Evolutionary conservation across 2,113 vertebrate species (phyloP), one percentile per base, ranked within the genome.

Genomic region (Atractosteus spatula): DNA sequence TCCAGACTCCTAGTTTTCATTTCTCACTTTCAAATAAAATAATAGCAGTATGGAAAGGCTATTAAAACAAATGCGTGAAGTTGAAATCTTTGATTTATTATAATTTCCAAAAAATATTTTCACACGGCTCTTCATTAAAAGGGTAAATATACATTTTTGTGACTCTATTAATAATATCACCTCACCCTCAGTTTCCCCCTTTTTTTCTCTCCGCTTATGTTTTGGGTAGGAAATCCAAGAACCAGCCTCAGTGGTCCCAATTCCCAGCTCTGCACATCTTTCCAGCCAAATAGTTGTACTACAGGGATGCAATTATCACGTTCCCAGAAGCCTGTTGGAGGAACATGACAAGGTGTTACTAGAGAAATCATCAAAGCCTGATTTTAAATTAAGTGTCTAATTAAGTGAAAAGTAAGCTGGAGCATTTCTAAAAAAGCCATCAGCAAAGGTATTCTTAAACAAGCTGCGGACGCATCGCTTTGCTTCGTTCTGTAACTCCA

Each of bases 371-470:
- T 89, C 80, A 86, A 87, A 89, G 85, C 74, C 77, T 84, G 84
- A 83, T 88, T 88, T 87, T 78, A 87, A 86, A 87, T 80, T 72
- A 86, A 81, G 79, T 83, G 81, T 89, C 88, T 89, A 81, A 89
- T 89, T 81, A 81, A 75, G 68, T 77, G 78, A 78, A 78, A 73
- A 56, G 68, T 64, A 66, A 77, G 76, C 74, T 81, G 76, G 69
- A 78, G 75, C 73, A 11, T 64, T 64, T 41, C 62, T 41, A 11
- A 29, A 7, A 41, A 10, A 5, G n/a, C 62, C 8, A 29, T 43
- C 41, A 43, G 62, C 29, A 71, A 75, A 55, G 73, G 68, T 68
- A 12, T 72, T n/a, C 51, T 16, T 44, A 44, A 16, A 14, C 65
- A 16, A 56, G 44, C 57, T 41, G 54, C 74, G 56, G 63, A 82